phyloP scores from a whole-genome alignment of 2,113 vertebrate species.

The Camelus bactrianus region DNA sequence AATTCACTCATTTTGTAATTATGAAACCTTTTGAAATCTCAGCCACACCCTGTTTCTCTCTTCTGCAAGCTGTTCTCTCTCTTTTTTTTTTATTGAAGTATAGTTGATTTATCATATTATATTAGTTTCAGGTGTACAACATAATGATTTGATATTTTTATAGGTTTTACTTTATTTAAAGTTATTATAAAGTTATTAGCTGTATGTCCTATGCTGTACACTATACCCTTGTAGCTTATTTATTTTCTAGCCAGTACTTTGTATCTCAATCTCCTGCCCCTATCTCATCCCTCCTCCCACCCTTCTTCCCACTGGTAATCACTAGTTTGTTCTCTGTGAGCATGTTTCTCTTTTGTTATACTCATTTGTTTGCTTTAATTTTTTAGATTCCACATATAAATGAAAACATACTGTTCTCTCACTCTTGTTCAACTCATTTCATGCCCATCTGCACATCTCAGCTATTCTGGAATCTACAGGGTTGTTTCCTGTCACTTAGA shows the following conservation, averaged over 20 bases:
- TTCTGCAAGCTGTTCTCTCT: neutral
- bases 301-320: neutral
- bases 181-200: neutral
- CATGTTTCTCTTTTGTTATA: neutral
- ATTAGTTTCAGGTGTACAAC: neutral
- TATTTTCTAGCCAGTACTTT: neutral
- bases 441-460: neutral
- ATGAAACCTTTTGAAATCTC: neutral
- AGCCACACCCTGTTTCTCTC: neutral
- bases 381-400: neutral
- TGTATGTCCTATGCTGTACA: neutral
- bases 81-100: neutral
- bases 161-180: neutral
- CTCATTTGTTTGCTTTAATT: neutral
- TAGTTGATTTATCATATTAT: neutral
- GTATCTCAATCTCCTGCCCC: neutral
- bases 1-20: slow-evolving; percentile 31
- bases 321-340: neutral
- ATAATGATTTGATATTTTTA: neutral
- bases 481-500: neutral
- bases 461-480: neutral
- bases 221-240: neutral
- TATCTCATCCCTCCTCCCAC: neutral
- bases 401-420: neutral
- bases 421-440: neutral